Evolutionary conservation across 2,797 vertebrate species (phyloP).

Genomic region (Cuculus canorus): DNA sequence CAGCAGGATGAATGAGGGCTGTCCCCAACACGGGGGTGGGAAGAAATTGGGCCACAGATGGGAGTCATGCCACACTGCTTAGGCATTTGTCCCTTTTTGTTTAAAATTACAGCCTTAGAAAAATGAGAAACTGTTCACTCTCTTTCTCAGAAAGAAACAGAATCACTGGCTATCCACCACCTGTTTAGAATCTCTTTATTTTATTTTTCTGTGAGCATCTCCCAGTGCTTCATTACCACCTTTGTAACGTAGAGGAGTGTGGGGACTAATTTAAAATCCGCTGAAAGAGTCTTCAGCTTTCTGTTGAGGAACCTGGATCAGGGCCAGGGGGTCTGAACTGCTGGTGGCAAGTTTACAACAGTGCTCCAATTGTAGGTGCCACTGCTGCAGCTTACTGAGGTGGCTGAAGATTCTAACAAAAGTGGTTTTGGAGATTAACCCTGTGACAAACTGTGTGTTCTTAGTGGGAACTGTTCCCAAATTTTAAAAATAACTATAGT

Average conservation of each 20-base stretch:
- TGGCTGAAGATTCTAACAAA: neutral
- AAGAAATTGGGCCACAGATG: neutral
- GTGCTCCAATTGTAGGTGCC: conserved; percentile 16
- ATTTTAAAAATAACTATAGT: neutral
- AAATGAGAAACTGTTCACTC: conserved; percentile 7
- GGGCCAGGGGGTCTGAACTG: conserved; percentile 22
- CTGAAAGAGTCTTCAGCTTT: conserved; percentile 2
- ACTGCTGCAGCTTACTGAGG: neutral
- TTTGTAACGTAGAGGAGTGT: neutral
- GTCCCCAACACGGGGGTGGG: neutral
- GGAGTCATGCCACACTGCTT: neutral
- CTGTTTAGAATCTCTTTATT: conserved; percentile 5
- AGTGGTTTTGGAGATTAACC: conserved; percentile 5
- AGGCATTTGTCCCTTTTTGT: neutral
- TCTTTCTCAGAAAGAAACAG: neutral
- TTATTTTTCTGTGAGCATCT: neutral
- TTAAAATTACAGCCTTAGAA: neutral
- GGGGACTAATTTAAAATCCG: conserved; percentile 26
- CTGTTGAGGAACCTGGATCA: neutral
- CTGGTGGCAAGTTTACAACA: neutral
- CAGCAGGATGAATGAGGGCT: neutral
- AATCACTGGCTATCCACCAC: neutral
- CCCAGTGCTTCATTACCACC: neutral
- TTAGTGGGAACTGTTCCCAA: neutral
- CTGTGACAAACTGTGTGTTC: neutral